Evolutionary conservation across 2,888 invertebrate genomes (phyloP).

Genomic region (Cantharis flavilabris): DNA sequence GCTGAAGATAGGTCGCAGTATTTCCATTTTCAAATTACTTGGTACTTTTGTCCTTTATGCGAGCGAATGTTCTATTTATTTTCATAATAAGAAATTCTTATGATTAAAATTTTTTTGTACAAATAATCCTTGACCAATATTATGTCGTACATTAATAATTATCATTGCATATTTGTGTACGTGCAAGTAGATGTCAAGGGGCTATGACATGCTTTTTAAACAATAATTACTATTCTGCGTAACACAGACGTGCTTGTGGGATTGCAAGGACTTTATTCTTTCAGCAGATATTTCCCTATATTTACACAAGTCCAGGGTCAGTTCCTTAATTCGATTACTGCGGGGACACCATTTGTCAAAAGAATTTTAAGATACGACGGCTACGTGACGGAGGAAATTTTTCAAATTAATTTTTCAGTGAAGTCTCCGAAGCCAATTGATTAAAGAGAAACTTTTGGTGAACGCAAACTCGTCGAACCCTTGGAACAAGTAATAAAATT

Average conservation of each 20-base stretch:
- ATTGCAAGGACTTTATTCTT: not conserved
- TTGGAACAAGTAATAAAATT: not conserved
- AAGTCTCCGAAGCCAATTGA: not conserved
- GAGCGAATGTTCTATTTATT: not conserved
- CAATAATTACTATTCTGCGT: not conserved
- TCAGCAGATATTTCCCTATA: not conserved
- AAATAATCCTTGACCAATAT: conserved; percentile 12
- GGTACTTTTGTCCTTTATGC: not conserved
- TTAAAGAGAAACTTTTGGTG: not conserved
- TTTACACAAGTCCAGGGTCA: not conserved
- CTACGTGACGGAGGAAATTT: not conserved
- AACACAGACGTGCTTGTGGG: not conserved
- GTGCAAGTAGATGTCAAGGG: conserved; percentile 9
- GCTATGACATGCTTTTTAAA: conserved; percentile 3
- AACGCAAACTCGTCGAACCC: not conserved
- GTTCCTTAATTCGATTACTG: not conserved
- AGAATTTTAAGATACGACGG: not conserved
- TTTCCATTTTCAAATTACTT: conserved; percentile 2
- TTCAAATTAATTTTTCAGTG: not conserved
- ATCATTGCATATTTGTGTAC: not conserved
- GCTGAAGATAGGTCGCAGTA: not conserved
- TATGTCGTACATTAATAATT: conserved; percentile 4
- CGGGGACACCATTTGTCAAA: not conserved
- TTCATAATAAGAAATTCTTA: not conserved
- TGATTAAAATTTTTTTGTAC: not conserved